phyloP scores from a whole-genome alignment of 1,140 invertebrate species.

The Monomorium pharaonis region DNA sequence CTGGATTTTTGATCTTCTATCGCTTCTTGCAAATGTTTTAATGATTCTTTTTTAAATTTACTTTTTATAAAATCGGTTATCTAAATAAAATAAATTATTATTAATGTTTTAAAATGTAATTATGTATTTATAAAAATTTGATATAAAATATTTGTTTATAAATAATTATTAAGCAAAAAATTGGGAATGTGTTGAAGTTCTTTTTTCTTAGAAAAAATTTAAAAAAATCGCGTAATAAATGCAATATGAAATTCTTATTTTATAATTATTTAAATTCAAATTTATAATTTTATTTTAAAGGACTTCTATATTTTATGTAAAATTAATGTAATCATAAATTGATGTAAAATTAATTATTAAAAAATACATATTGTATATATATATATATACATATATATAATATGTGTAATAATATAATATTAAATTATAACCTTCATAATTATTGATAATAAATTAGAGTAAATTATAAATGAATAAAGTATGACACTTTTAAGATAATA shows the following conservation, averaged over 20 bases:
- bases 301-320: not conserved
- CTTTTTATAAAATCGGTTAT: not conserved
- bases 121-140: not conserved
- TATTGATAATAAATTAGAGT: not conserved
- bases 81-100: conserved; percentile 9
- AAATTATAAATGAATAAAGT: not conserved
- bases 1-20: not conserved
- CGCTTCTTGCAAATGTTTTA: not conserved
- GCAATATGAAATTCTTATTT: not conserved
- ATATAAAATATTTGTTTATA: not conserved
- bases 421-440: not conserved
- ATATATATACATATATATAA: no score
- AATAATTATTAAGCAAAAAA: not conserved
- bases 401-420: not conserved
- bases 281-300: not conserved
- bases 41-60: not conserved
- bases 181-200: no score
- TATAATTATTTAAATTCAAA: not conserved
- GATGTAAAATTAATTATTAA: not conserved
- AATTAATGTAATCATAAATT: not conserved
- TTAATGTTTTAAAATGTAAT: not conserved
- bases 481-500: not conserved
- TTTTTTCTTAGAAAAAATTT: not conserved
- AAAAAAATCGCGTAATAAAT: not conserved
- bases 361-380: not conserved